Evolutionary conservation across 2,888 invertebrate genomes (phyloP).

Genomic region (Dorcus hopei): DNA sequence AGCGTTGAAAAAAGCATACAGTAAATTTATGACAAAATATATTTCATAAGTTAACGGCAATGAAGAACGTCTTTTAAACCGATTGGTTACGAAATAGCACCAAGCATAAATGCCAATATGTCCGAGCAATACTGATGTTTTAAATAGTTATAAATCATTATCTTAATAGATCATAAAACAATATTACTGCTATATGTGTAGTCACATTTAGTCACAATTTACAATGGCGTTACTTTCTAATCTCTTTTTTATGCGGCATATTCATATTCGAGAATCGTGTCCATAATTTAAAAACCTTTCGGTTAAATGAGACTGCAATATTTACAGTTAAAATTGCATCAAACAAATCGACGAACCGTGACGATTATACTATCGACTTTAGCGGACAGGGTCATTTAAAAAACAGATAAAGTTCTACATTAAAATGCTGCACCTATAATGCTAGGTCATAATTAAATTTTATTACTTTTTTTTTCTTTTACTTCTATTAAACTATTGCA

Average conservation of each 20-base stretch:
- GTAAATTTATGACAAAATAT: not conserved
- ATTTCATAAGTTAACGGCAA: not conserved
- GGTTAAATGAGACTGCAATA: not conserved
- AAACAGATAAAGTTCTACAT: too few relatives aligned
- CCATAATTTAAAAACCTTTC: not conserved
- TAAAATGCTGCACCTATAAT: too few relatives aligned
- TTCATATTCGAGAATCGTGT: not conserved
- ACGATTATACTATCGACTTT: too few relatives aligned
- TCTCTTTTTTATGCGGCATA: not conserved
- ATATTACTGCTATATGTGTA: conserved; percentile 10
- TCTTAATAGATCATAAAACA: conserved; percentile 29
- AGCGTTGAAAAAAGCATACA: too few relatives aligned
- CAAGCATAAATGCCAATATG: conserved; percentile 25
- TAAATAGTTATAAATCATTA: conserved; percentile 28
- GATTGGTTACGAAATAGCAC: conserved; percentile 2
- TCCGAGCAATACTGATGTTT: conserved; percentile 23
- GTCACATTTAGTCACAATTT: not conserved
- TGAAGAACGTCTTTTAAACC: not conserved
- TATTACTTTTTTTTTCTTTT: too few relatives aligned
- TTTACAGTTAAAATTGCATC: too few relatives aligned
- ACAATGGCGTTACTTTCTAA: too few relatives aligned
- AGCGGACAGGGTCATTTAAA: too few relatives aligned
- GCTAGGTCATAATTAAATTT: too few relatives aligned
- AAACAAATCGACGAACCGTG: too few relatives aligned
- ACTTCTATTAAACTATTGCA: too few relatives aligned